Evolutionary conservation across 2,888 invertebrate species (phyloP).

Genomic region (Calephelis perditalis): DNA sequence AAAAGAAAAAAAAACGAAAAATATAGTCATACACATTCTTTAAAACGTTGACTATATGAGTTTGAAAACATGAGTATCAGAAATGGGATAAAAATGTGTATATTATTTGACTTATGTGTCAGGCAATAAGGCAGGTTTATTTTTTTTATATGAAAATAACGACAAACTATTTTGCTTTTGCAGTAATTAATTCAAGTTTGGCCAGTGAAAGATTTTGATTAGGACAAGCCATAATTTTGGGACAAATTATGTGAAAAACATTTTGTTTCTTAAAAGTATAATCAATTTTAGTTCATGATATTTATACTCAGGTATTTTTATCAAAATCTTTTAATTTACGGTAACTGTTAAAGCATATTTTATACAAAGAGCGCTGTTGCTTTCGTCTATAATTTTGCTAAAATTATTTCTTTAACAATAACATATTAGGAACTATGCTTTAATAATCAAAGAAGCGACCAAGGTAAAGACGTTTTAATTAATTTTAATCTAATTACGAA

Average conservation of each 20-base stretch:
- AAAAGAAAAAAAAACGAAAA: too few species aligned
- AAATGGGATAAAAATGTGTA: too few species aligned
- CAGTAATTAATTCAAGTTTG: constrained; percentile 1
- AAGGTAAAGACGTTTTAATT: constrained; percentile 43
- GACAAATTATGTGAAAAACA: too few species aligned
- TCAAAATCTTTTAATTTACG: constrained; percentile 16
- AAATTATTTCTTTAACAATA: constrained; percentile 31
- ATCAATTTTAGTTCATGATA: neutral
- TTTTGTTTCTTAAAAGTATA: too few species aligned
- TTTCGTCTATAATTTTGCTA: constrained; percentile 8
- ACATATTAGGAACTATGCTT: constrained; percentile 58
- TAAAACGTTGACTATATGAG: too few species aligned
- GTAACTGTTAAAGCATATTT: constrained; percentile 9
- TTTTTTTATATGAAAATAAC: neutral
- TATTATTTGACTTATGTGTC: too few species aligned
- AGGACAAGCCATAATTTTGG: too few species aligned
- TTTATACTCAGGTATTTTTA: constrained; percentile 9
- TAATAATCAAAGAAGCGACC: constrained; percentile 50
- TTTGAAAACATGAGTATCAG: too few species aligned
- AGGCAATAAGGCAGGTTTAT: too few species aligned
- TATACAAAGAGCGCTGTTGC: constrained; percentile 17
- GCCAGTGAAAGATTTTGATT: too few species aligned
- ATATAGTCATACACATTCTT: too few species aligned
- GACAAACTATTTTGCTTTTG: constrained; percentile 13
- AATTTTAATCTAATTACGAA: constrained; percentile 31